Evolutionary conservation across 2,113 vertebrate species (phyloP).

Genomic region (Potamarius usumacintae): DNA sequence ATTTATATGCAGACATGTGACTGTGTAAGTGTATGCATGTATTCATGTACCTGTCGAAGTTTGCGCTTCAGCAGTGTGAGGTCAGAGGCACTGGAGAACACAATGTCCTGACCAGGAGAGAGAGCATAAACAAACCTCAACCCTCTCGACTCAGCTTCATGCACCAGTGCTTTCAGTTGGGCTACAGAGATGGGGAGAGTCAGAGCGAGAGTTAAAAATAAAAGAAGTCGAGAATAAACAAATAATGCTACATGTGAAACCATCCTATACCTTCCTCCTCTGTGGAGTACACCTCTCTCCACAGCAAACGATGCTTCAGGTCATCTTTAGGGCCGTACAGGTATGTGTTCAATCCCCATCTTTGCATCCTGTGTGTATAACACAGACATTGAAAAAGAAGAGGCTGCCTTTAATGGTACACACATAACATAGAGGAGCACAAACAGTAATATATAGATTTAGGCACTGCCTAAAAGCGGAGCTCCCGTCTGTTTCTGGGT

Average conservation of each 20-base stretch:
- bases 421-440: neutral
- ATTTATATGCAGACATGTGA: neutral
- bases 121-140: slow-evolving; percentile 81
- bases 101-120: slow-evolving; percentile 85
- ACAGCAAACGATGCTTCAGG: slow-evolving; percentile 84
- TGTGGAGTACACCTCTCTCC: slow-evolving; percentile 84
- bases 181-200: slow-evolving; percentile 59
- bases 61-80: slow-evolving; percentile 82
- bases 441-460: neutral
- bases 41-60: slow-evolving; percentile 78
- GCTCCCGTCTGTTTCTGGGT: no score
- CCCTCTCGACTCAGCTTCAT: slow-evolving; percentile 69
- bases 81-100: slow-evolving; percentile 82
- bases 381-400: slow-evolving; percentile 11
- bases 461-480: no score
- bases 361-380: slow-evolving; percentile 71
- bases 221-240: neutral
- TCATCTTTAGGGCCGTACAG: slow-evolving; percentile 85
- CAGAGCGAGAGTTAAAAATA: neutral
- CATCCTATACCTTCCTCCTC: slow-evolving; percentile 78
- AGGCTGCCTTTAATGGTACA: neutral
- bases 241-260: neutral
- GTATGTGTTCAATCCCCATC: slow-evolving; percentile 80
- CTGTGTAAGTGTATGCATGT: neutral
- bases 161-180: slow-evolving; percentile 73